Percentiles rank a stretch among this genome's conserved stretches.
Conservation (phyloP, 2,113 vertebrate species). For the Procavia capensis region DNA sequence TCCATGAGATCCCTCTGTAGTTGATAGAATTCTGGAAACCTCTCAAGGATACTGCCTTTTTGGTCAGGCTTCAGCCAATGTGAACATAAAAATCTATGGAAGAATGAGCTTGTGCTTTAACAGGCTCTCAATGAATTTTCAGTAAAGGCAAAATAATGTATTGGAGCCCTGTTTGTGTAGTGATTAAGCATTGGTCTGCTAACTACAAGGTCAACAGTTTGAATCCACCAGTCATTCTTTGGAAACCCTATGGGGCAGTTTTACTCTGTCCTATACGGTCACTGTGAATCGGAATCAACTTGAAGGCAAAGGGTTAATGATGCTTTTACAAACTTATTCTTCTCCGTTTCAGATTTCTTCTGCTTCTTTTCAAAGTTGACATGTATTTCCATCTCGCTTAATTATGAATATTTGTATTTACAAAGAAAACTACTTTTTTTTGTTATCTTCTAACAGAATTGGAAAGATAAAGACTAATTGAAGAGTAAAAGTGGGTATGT, state of each 20-base stretch:
- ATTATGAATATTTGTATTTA: slow-evolving; percentile 52
- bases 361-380: slow-evolving; percentile 10
- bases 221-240: too few relatives aligned
- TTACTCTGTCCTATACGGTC: too few relatives aligned
- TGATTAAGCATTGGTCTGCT: too few relatives aligned
- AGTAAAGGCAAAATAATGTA: slow-evolving; percentile 51
- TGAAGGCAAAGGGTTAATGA: not conserved
- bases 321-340: slow-evolving; percentile 23
- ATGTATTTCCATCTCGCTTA: not conserved
- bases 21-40: not conserved
- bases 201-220: too few relatives aligned
- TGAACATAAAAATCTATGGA: slow-evolving; percentile 35
- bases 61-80: not conserved
- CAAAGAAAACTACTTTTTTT: slow-evolving; percentile 45
- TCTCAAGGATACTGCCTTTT: not conserved
- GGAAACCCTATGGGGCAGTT: too few relatives aligned
- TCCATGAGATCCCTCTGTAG: too few relatives aligned
- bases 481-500: slow-evolving; percentile 32
- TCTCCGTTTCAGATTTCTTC: not conserved
- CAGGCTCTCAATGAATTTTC: slow-evolving; percentile 47
- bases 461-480: slow-evolving; percentile 27
- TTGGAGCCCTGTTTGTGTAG: not conserved
- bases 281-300: too few relatives aligned
- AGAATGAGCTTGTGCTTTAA: not conserved
- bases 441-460: slow-evolving; percentile 20